Evolutionary conservation across 2,113 vertebrate genomes (phyloP), one percentile per base, ranked within the genome.

Genomic region (Syngnathus scovelli): DNA sequence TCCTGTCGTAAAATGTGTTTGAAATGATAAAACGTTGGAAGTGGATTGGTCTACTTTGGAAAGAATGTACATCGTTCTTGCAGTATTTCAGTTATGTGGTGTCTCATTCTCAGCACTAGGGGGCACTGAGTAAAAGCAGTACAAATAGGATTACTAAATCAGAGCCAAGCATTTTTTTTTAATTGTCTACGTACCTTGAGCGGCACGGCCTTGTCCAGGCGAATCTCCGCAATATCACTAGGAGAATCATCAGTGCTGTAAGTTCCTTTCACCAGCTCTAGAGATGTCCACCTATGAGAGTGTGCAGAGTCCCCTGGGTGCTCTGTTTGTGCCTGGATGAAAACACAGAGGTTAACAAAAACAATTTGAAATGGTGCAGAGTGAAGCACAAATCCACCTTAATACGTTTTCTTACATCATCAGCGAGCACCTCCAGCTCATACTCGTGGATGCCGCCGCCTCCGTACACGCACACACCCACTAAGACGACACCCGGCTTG

Each of bases 381-480:
- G 33, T 44, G 9, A 46, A 8, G 44, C 4, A 76, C 21, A n/a
- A 54, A 7, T 41, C 33, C 18, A 19, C 7, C 12, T 19, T 9
- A 41, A 66, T 33, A 66, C 8, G 68, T 41, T 23, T 16, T 66
- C 96, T 94, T 91, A 98, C 97, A 78, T 99, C 97, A 86, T 98
- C 96, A 72, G 95, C 96, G 44, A 99, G 90, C 62, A 99, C 94
- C 67, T 99, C 97, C 67, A 99, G 86, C 70, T 99, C 97, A 71
- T 98, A 98, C 82, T 98, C 96, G 74, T 99, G 97, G 88, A 98
- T 98, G 75, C 97, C 97, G 37, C 97, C 97, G 83, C 97, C 97
- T 71, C 97, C 97, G 11, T 99, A 99, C 60, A 99, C 96, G 67
- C 96, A 97, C 87, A 98, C 98, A 13, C 96, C 96, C 68, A 98